Conservation (phyloP, 2,888 invertebrate genomes). For the Apodemia mormo region DNA sequence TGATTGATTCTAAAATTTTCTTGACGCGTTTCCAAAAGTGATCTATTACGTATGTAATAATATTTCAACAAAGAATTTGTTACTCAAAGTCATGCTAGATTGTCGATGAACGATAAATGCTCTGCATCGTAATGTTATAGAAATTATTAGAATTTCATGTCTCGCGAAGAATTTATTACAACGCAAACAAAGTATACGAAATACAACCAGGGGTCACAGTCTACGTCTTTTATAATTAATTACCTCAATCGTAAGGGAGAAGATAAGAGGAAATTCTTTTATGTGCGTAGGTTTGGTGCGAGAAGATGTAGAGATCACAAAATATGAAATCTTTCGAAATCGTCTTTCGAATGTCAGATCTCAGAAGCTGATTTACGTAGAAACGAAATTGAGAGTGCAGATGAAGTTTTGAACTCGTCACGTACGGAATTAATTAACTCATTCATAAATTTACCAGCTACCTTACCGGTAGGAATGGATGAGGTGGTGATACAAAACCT, state of each 20-base stretch:
- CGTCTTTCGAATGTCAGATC: too few relatives aligned
- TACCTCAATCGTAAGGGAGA: constrained; percentile 1
- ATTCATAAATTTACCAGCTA: too few relatives aligned
- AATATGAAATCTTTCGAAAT: too few relatives aligned
- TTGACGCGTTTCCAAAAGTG: too few relatives aligned
- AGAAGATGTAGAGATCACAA: not conserved
- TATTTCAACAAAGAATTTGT: not conserved
- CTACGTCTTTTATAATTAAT: not conserved
- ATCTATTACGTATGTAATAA: too few relatives aligned
- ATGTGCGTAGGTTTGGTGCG: not conserved
- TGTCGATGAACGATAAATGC: not conserved
- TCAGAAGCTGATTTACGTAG: too few relatives aligned
- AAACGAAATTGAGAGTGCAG: too few relatives aligned
- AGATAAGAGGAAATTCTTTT: not conserved
- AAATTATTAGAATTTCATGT: not conserved
- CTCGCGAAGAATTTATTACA: not conserved
- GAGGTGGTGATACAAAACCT: too few relatives aligned
- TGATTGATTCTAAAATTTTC: too few relatives aligned
- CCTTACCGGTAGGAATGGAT: too few relatives aligned
- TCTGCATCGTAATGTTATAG: not conserved
- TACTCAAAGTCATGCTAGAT: not conserved
- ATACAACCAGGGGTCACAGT: not conserved
- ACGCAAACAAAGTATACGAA: not conserved
- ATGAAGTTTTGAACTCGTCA: too few relatives aligned
- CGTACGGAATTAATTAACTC: too few relatives aligned